These are phyloP conservation scores for Hydrolagus colliei DNA, from an alignment of 2,797 vertebrate genomes.

Conservation along the genomic window DNA sequence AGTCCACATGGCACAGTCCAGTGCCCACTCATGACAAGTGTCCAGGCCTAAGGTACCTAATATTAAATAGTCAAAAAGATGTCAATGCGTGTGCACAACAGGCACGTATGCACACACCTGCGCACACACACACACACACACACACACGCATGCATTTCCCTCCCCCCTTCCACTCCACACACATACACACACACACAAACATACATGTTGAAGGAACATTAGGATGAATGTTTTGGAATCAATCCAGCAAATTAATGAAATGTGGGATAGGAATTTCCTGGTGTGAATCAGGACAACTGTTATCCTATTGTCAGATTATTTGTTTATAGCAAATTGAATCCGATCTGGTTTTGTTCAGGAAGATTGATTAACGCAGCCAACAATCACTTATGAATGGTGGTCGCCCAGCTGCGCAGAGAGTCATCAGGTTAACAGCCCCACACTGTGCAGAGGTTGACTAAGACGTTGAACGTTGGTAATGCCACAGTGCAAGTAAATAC, in stretches of 20 bases:
- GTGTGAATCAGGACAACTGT: not conserved
- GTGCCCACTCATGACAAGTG: no score
- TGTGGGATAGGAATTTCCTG: not conserved
- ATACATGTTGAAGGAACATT: not conserved
- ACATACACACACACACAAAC: no score
- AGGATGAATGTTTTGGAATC: conserved; percentile 20
- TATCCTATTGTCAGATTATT: not conserved
- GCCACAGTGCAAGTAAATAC: not conserved
- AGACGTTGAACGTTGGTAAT: not conserved
- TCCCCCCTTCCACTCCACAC: no score
- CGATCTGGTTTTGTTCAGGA: not conserved
- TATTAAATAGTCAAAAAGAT: not conserved
- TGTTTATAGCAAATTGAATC: not conserved
- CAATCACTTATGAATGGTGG: not conserved
- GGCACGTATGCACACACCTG: no score
- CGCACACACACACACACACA: not conserved
- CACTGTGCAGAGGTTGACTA: not conserved
- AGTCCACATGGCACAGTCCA: no score
- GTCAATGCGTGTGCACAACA: not conserved
- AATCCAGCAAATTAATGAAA: not conserved
- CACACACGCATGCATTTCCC: no score
- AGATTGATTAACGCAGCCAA: not conserved
- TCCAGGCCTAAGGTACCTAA: no score
- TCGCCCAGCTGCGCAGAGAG: not conserved
- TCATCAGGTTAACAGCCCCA: not conserved